phyloP scores from a whole-genome alignment of 1,140 invertebrate species.

The Monochamus saltuarius region DNA sequence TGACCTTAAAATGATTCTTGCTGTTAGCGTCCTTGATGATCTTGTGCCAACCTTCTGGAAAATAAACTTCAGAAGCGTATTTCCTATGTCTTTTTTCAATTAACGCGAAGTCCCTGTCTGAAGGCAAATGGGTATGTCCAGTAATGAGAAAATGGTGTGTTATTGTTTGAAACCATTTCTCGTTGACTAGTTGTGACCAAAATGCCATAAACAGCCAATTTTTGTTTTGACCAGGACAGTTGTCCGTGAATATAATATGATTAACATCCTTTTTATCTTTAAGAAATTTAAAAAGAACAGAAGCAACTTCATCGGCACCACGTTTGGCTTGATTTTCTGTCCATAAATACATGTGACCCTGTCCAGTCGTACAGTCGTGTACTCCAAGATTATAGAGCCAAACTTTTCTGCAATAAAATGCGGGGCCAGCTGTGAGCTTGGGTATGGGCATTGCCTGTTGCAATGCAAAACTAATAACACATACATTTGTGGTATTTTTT shows the following conservation, averaged over 20 bases:
- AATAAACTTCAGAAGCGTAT: no score
- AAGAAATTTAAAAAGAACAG: constrained; percentile 21
- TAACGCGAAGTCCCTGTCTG: no score
- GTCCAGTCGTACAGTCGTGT: constrained; percentile 16
- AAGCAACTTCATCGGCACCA: constrained; percentile 20
- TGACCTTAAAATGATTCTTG: no score
- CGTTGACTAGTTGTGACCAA: no score
- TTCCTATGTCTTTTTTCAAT: no score
- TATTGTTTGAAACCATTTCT: no score
- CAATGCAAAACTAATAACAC: constrained; percentile 1
- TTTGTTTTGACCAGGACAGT: constrained; percentile 29
- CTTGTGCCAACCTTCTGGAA: no score
- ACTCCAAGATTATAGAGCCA: constrained; percentile 23
- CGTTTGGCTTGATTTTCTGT: constrained; percentile 25
- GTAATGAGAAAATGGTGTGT: no score
- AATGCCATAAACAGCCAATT: constrained; percentile 13
- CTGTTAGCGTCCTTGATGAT: no score
- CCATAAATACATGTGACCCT: constrained; percentile 26
- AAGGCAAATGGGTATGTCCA: no score
- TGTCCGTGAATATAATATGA: constrained; percentile 27
- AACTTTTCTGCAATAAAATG: constrained; percentile 20
- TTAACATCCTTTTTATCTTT: constrained; percentile 11
- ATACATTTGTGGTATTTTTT: no score
- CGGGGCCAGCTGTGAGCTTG: constrained; percentile 18
- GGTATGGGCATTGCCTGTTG: constrained; percentile 8